These are phyloP conservation scores for Sylvilagus floridanus DNA, from an alignment of 2,797 vertebrate species.

Conservation along the genomic window DNA sequence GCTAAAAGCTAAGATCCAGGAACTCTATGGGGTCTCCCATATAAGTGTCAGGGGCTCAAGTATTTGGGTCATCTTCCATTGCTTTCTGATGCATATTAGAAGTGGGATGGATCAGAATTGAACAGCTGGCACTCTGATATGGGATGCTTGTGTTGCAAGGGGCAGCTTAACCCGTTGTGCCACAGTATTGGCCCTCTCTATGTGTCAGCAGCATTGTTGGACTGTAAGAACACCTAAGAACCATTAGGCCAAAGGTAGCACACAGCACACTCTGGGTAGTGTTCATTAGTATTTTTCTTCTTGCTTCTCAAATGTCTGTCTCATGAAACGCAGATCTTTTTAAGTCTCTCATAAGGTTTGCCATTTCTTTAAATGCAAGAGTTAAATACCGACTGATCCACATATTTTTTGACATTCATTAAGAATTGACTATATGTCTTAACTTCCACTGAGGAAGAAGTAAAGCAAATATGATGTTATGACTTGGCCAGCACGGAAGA, in stretches of 20 bases:
- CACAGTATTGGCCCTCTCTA: no score
- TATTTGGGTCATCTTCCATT: no score
- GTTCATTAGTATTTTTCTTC: neutral
- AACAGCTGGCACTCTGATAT: no score
- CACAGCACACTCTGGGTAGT: neutral
- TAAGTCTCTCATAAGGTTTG: neutral
- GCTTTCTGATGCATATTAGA: no score
- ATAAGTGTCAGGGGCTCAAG: no score
- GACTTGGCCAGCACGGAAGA: neutral
- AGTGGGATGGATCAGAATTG: no score
- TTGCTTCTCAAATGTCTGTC: neutral
- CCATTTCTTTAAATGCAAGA: neutral
- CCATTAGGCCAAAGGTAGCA: fast-evolving
- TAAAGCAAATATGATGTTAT: neutral
- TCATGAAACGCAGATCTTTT: neutral
- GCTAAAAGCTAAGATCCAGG: no score
- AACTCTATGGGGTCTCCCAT: no score
- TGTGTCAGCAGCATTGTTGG: no score
- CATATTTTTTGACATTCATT: neutral
- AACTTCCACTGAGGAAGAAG: neutral
- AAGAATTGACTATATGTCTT: neutral
- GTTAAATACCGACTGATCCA: neutral
- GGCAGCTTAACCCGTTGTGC: no score
- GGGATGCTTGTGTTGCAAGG: no score
- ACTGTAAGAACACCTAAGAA: neutral